Evolutionary conservation across 2,888 invertebrate species (phyloP).

Genomic region (Carabus problematicus): DNA sequence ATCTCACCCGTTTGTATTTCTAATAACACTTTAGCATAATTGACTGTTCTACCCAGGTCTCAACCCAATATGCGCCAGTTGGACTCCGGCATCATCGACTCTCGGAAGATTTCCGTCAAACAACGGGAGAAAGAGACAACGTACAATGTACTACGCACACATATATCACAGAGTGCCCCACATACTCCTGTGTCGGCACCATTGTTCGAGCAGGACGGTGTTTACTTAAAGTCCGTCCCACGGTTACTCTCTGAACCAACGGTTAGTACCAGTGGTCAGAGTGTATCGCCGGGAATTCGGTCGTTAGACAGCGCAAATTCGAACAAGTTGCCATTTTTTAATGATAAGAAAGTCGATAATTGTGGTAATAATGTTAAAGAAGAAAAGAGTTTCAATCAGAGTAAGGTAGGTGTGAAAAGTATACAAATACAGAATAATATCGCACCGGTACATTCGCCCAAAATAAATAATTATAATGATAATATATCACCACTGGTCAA

Average conservation of each 20-base stretch:
- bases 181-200: conserved; percentile 58
- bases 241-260: conserved; percentile 57
- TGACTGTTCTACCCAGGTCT: conserved; percentile 50
- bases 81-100: conserved; percentile 56
- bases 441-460: conserved; percentile 55
- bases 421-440: conserved; percentile 44
- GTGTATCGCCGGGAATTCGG: conserved; percentile 49
- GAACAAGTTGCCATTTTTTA: conserved; percentile 48
- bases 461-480: conserved; percentile 52
- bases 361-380: conserved; percentile 45
- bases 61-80: conserved; percentile 59
- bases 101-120: conserved; percentile 53
- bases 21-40: not conserved
- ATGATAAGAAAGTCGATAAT: conserved; percentile 46
- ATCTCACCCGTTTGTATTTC: not conserved
- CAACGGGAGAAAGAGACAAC: conserved; percentile 55
- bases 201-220: conserved; percentile 51
- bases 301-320: conserved; percentile 46
- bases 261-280: conserved; percentile 49
- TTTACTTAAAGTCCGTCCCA: conserved; percentile 54
- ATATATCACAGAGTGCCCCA: conserved; percentile 58
- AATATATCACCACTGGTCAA: conserved; percentile 54
- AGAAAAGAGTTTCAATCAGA: conserved; percentile 11
- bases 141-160: conserved; percentile 51
- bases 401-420: conserved; percentile 34